Base-by-base conservation (phyloP, 2,797 vertebrate species). In the Lemur catta region DNA sequence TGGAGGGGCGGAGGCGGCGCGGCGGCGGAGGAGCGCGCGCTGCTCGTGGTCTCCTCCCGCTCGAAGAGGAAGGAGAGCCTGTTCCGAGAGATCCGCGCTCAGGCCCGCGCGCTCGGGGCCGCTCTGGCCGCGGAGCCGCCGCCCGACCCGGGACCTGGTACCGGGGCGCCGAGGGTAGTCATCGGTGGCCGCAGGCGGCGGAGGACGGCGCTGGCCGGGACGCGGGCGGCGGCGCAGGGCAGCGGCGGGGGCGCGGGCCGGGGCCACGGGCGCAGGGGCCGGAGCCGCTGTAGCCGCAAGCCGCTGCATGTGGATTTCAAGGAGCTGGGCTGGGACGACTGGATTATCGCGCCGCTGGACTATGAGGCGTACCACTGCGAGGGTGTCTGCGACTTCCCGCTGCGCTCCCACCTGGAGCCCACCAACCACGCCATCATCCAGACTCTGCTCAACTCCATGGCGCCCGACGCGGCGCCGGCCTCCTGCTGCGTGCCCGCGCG, bases 391-490 rank as follows among this genome's bases (percentile, higher is more conserved):
- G 99, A 99, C 95, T 99, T 99, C 96, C 99, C 99, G 0, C 96
- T 99, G 98, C 99, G 99, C 84, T 99, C 99, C 14, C 99, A 99
- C 96, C 98, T 99, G 7, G 99, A 99, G 97, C 99, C 99, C 93
- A 99, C 99, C 96, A 99, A 99, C 98, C 99, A 99, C 0, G 99
- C 99, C 98, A 99, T 99, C 95, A 99, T 99, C 96, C 99, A 99
- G 98, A 99, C 99, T 10, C 98, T 99, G 90, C 99, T 99, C 98
- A 99, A 99, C 98, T 99, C 99, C 94, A 99, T 99, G 99, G 99
- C 99, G 91, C 99, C 99, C 0, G 99, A 99, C 57, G 98, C 99
- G 95, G 99, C 99, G 0, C 99, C 99, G 0, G 99, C 99, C 2
- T 99, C 99, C 97, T 99, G 99, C 98, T 99, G 99, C 43, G 99